Conservation (phyloP, 2,888 invertebrate genomes). For the Lithophane ornitopus region DNA sequence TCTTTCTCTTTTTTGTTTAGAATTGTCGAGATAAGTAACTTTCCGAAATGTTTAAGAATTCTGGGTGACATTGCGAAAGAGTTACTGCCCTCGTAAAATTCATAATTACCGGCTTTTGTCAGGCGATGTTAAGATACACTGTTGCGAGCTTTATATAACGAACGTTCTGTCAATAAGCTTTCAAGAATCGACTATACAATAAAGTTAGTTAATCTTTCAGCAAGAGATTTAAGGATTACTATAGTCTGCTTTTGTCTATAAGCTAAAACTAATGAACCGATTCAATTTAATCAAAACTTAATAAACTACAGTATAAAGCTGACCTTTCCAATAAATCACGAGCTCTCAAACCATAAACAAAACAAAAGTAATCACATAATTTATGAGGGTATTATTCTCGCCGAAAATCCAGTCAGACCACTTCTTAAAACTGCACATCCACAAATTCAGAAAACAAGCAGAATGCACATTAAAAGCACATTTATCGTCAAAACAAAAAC, state of each 20-base stretch:
- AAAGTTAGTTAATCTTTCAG: constrained; percentile 3
- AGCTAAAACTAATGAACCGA: constrained; percentile 20
- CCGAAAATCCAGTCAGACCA: constrained; percentile 49
- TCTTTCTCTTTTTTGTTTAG: constrained; percentile 55
- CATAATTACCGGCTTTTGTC: constrained; percentile 47
- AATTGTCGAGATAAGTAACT: constrained; percentile 60
- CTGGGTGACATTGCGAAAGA: constrained; percentile 51
- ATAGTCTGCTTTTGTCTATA: not conserved
- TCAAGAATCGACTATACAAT: constrained; percentile 3
- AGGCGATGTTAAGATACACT: constrained; percentile 11
- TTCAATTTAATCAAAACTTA: constrained; percentile 7
- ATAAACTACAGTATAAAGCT: constrained; percentile 10
- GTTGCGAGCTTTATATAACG: constrained; percentile 4
- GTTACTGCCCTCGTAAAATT: constrained; percentile 45
- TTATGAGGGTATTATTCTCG: constrained; percentile 49
- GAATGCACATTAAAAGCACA: constrained; percentile 69
- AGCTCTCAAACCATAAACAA: constrained; percentile 39
- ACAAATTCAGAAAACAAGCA: constrained; percentile 62
- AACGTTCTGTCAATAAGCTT: constrained; percentile 17
- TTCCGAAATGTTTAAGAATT: constrained; percentile 49
- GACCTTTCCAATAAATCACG: constrained; percentile 38
- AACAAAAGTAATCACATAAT: constrained; percentile 55
- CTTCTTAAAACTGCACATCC: constrained; percentile 62
- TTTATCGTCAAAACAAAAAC: constrained; percentile 72
- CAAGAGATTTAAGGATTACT: not conserved